Conservation (phyloP, 2,888 invertebrate species). For the Taenaris catops region DNA sequence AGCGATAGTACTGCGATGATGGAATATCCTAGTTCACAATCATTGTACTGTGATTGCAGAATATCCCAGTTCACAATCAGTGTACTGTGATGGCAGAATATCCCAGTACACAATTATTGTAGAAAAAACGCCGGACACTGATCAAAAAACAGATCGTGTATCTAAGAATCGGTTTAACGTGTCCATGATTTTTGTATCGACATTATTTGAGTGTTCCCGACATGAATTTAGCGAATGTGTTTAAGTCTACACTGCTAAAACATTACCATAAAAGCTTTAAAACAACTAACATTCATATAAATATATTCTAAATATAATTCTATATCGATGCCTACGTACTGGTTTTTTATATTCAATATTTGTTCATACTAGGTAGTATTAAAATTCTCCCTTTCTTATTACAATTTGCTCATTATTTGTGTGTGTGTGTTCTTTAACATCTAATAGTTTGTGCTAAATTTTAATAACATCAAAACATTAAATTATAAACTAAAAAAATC, state of each 20-base stretch:
- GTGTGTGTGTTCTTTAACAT: neutral
- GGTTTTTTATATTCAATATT: constrained; percentile 22
- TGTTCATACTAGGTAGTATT: neutral
- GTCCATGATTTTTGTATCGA: no score
- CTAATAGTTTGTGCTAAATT: constrained; percentile 2
- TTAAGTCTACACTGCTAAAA: constrained; percentile 31
- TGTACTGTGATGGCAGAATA: no score
- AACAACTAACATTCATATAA: constrained; percentile 71
- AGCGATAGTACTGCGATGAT: no score
- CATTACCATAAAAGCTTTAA: constrained; percentile 46
- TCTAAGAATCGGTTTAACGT: no score
- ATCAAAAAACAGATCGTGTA: no score
- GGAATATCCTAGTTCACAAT: no score
- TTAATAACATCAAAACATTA: neutral
- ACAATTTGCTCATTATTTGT: neutral
- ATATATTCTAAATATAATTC: constrained; percentile 53
- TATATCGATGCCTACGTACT: constrained; percentile 54
- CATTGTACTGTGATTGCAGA: no score
- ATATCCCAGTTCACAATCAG: no score
- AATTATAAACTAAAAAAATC: no score
- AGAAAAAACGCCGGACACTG: no score
- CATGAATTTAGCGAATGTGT: constrained; percentile 3
- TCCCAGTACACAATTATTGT: no score
- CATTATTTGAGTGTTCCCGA: neutral
- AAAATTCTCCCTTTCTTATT: neutral